Evolutionary conservation across 2,797 vertebrate genomes (phyloP), one percentile per base, ranked within the genome.

Genomic region (Argentina silus): DNA sequence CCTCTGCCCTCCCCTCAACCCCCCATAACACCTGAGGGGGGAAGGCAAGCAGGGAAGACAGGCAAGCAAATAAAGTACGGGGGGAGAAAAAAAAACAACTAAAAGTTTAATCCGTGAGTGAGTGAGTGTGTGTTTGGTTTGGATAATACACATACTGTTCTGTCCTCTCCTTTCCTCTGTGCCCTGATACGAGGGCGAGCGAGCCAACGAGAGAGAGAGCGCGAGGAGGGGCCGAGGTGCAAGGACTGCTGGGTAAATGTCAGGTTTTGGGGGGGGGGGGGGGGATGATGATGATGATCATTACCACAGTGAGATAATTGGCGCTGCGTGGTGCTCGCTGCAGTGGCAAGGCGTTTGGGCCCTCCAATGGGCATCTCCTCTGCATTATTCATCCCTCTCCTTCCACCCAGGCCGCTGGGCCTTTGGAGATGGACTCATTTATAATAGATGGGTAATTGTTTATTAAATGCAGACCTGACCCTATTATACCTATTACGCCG

Each of bases 361-460:
- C 78, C 87, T 89, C 87, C 88, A 84, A 90, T 86, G 91, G 90
- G 87, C 89, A 90, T 87, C 88, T 87, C 36, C 15, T 83, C 80
- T 94, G 90, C 92, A 94, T 94, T 94, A 94, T 95, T 95, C 90
- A 78, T 76, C 23, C 43, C 42, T 55, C n/a, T 53, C 14, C 64
- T 62, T 48, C 76, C 60, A 67, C 78, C 79, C 78, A 71, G 72
- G 74, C 73, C 79, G 60, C 81, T 78, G 86, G 87, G 87, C 89
- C 92, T 86, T 86, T 78, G 91, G 90, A 91, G 89, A 86, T 61
- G 76, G 83, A 87, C 89, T 93, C 90, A 95, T 95, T 84, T 86
- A 95, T 94, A 93, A 95, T 95, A 93, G 90, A 95, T 94, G 81
- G 90, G 89, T 94, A 94, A 94, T 93, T 94, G 93, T 94, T 94